Percentiles rank a stretch among this genome's conserved stretches.
phyloP scores from a whole-genome alignment of 2,888 invertebrate species.

The Cristatella mucedo region DNA sequence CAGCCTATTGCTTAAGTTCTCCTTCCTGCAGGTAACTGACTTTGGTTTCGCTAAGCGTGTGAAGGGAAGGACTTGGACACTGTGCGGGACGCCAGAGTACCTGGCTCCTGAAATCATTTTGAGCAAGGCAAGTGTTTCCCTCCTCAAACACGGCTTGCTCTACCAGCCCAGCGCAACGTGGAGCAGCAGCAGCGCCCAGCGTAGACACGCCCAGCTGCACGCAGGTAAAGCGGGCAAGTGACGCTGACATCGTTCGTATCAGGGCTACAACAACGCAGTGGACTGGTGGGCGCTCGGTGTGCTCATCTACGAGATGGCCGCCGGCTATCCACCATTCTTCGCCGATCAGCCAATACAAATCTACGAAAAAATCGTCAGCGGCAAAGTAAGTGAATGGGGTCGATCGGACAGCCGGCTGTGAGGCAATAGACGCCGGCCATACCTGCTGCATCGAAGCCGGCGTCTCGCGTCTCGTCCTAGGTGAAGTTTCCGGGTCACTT shows the following conservation, averaged over 20 bases:
- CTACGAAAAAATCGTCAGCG: constrained; percentile 93
- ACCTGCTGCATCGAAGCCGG: too few species aligned
- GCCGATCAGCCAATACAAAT: constrained; percentile 97
- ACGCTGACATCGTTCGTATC: too few species aligned
- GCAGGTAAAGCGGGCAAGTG: too few species aligned
- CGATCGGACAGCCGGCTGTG: too few species aligned
- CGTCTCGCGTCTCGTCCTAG: constrained; percentile 20
- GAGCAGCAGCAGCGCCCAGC: neutral
- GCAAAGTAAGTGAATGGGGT: constrained; percentile 60
- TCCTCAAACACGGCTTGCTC: too few species aligned
- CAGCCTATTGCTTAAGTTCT: too few species aligned
- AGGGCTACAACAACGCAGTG: constrained; percentile 79
- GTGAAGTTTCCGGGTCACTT: constrained; percentile 90
- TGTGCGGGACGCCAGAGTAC: constrained; percentile 90
- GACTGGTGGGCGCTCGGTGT: constrained; percentile 86
- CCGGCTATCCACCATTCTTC: constrained; percentile 90
- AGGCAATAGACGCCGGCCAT: too few species aligned
- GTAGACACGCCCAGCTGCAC: too few species aligned
- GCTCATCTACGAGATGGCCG: constrained; percentile 19
- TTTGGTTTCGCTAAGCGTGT: constrained; percentile 95
- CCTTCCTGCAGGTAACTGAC: constrained; percentile 74
- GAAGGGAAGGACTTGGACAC: constrained; percentile 92
- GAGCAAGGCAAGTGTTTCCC: constrained; percentile 36
- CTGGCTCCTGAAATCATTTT: constrained; percentile 45
- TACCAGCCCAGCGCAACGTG: neutral